These are phyloP conservation scores for Neofelis nebulosa DNA, from an alignment of 2,113 vertebrate genomes.

Conservation along the genomic window DNA sequence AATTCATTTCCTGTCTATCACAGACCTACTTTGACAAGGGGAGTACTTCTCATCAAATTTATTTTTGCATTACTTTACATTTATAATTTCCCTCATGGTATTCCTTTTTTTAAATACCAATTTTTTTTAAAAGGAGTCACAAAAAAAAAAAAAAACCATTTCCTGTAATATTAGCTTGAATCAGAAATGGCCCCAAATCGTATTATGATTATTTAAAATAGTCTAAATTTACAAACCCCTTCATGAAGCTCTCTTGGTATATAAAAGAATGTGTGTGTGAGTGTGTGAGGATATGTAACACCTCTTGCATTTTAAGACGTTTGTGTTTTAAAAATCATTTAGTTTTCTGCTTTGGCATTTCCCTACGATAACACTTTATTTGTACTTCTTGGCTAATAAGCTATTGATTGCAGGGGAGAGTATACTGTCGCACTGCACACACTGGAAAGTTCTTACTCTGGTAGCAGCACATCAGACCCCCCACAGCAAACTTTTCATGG, in stretches of 20 bases:
- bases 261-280: neutral
- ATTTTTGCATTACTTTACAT: constrained; percentile 6
- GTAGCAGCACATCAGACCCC: neutral
- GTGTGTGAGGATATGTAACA: neutral
- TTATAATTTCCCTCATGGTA: constrained; percentile 32
- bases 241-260: neutral
- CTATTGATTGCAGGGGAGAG: neutral
- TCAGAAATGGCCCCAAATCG: neutral
- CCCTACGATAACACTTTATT: neutral
- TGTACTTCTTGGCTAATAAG: neutral
- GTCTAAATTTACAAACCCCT: neutral
- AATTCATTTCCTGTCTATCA: constrained; percentile 13
- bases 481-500: neutral
- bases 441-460: constrained; percentile 45
- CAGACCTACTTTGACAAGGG: neutral
- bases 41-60: neutral
- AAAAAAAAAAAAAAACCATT: neutral
- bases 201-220: neutral
- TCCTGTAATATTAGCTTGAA: neutral
- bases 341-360: neutral
- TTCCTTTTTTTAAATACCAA: neutral
- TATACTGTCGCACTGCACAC: neutral
- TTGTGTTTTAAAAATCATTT: neutral
- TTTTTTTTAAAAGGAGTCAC: neutral
- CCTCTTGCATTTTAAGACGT: neutral